Conservation (phyloP, 53 echinoderm and acorn worm genomes). For the Patiria pectinifera region DNA sequence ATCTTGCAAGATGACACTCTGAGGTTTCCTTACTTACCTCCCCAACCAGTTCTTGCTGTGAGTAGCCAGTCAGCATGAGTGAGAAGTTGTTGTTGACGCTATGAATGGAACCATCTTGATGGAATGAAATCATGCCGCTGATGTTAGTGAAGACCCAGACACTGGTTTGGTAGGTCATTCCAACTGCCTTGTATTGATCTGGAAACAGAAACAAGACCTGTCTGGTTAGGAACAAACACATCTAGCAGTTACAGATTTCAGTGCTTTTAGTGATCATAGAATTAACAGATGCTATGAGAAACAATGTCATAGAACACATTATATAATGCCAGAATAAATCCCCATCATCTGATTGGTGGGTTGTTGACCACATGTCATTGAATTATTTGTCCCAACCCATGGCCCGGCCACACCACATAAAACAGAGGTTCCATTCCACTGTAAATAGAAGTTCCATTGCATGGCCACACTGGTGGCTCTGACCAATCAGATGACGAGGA, state of each 20-base stretch:
- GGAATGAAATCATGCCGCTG: slow-evolving; percentile 94
- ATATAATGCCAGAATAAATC: too few relatives aligned
- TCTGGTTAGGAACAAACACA: neutral
- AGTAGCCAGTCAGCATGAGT: slow-evolving; percentile 86
- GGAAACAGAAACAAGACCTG: neutral
- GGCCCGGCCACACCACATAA: too few relatives aligned
- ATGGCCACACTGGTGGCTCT: too few relatives aligned
- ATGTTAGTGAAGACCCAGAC: slow-evolving; percentile 98
- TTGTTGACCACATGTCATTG: too few relatives aligned
- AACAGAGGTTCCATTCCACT: too few relatives aligned
- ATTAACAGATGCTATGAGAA: too few relatives aligned
- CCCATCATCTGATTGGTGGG: too few relatives aligned
- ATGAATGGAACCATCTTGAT: slow-evolving; percentile 89
- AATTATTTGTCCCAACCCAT: too few relatives aligned
- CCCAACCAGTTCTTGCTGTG: slow-evolving; percentile 82
- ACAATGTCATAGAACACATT: too few relatives aligned
- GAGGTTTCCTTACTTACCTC: slow-evolving; percentile 69
- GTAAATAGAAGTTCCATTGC: too few relatives aligned
- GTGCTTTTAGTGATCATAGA: too few relatives aligned
- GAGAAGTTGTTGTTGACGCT: slow-evolving; percentile 97
- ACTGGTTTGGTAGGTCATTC: slow-evolving; percentile 72
- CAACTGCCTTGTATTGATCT: slow-evolving; percentile 25
- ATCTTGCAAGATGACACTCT: neutral
- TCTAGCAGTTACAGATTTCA: neutral
- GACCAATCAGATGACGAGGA: too few relatives aligned